A percentile compares a stretch with the other conserved stretches of the same genome.
Evolutionary conservation across 2,888 invertebrate species (phyloP).

Genomic region (Archaeoteleia sp.): DNA sequence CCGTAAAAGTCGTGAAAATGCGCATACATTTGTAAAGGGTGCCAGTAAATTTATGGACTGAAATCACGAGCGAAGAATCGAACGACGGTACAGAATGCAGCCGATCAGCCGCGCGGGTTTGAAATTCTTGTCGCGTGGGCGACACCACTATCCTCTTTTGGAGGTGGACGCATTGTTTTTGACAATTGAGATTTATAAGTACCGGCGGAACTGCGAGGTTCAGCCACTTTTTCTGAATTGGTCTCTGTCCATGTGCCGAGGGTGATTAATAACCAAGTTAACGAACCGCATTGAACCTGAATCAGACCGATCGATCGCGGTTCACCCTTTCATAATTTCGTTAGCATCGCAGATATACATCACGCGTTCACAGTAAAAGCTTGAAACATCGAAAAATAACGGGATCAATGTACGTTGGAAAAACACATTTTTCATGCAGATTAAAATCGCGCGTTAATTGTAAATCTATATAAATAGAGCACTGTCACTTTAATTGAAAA

Average conservation of each 20-base stretch:
- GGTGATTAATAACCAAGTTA: constrained; percentile 67
- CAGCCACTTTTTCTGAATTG: constrained; percentile 65
- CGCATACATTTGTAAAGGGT: constrained; percentile 30
- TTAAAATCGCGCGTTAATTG: not conserved
- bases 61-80: constrained; percentile 33
- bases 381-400: constrained; percentile 45
- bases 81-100: constrained; percentile 43
- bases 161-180: constrained; percentile 64
- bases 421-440: not conserved
- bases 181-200: constrained; percentile 65
- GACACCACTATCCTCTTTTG: constrained; percentile 57
- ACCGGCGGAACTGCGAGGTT: constrained; percentile 54
- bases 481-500: not conserved
- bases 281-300: constrained; percentile 65
- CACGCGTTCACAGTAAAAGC: constrained; percentile 45
- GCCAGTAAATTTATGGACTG: constrained; percentile 47
- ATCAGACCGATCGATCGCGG: constrained; percentile 51
- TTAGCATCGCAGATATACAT: constrained; percentile 48
- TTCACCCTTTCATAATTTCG: constrained; percentile 54
- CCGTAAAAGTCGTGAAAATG: constrained; percentile 2
- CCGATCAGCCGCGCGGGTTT: constrained; percentile 49
- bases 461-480: not conserved
- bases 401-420: constrained; percentile 20
- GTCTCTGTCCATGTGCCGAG: constrained; percentile 62
- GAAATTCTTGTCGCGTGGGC: constrained; percentile 63